A percentile compares a stretch with the other conserved stretches of the same genome.
phyloP scores from a whole-genome alignment of 1,140 invertebrate species.

The Diuraphis noxia region DNA sequence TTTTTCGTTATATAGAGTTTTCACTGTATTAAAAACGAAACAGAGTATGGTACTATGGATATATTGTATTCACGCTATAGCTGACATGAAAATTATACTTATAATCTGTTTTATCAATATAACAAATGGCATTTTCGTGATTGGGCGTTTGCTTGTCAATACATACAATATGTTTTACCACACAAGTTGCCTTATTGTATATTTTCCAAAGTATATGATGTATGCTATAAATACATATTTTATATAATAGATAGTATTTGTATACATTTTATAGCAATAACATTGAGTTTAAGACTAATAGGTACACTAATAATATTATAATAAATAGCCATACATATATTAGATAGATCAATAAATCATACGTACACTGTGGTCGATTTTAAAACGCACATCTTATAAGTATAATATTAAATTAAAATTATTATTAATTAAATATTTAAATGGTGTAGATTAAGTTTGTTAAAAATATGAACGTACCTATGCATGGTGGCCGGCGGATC shows the following conservation, averaged over 20 bases:
- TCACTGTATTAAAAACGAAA: background rate
- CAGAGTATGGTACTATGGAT: background rate
- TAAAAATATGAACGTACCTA: background rate
- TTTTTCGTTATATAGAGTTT: too few species aligned
- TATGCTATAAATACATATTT: background rate
- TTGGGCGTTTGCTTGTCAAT: conserved; percentile 18
- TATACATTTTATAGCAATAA: background rate
- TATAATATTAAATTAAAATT: background rate
- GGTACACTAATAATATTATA: background rate
- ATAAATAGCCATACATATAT: background rate
- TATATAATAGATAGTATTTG: background rate
- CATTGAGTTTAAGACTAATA: background rate
- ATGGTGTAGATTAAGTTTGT: background rate
- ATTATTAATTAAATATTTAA: background rate
- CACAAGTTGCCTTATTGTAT: background rate
- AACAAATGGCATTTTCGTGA: conserved; percentile 30
- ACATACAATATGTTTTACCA: background rate
- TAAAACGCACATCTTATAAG: background rate
- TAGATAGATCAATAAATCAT: background rate
- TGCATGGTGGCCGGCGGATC: background rate
- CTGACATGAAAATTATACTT: background rate
- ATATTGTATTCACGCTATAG: background rate
- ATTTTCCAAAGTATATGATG: background rate
- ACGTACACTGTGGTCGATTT: background rate
- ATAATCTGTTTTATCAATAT: background rate